These are phyloP conservation scores for Eumaeus atala DNA, from an alignment of 1,140 invertebrate species.

Conservation along the genomic window DNA sequence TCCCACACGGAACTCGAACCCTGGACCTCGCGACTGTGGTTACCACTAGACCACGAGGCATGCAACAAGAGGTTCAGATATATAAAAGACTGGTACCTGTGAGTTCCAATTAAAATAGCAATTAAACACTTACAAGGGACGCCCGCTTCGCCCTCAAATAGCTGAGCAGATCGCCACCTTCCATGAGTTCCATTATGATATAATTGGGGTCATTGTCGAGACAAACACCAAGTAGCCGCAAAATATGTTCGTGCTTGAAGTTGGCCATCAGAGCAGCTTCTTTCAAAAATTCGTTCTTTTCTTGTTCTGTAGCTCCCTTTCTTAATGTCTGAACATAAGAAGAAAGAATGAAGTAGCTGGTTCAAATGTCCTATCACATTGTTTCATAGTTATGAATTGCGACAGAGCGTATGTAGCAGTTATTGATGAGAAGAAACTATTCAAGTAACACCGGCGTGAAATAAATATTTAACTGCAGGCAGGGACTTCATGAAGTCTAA, in stretches of 20 bases:
- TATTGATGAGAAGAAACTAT: no score
- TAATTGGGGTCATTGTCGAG: conserved; percentile 94
- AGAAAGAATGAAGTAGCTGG: neutral
- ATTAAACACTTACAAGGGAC: conserved; percentile 73
- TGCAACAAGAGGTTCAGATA: no score
- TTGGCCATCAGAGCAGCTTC: conserved; percentile 98
- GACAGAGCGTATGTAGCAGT: no score
- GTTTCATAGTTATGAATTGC: no score
- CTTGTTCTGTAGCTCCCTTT: conserved; percentile 92
- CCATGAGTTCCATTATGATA: conserved; percentile 97
- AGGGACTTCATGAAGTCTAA: no score
- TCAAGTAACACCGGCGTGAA: no score
- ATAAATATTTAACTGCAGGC: no score
- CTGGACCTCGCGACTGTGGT: no score
- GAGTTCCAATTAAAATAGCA: conserved; percentile 4
- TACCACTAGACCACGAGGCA: no score
- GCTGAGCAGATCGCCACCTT: conserved; percentile 93
- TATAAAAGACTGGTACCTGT: no score
- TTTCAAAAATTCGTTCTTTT: conserved; percentile 96
- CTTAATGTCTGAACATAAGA: conserved; percentile 82
- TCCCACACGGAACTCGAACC: no score
- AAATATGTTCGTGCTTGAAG: conserved; percentile 96
- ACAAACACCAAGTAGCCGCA: conserved; percentile 94
- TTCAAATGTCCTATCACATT: neutral
- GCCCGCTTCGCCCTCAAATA: conserved; percentile 88